A percentile compares a stretch with the other conserved stretches of the same genome.
Evolutionary conservation across 2,113 vertebrate species (phyloP).

Genomic region (Strix aluco): DNA sequence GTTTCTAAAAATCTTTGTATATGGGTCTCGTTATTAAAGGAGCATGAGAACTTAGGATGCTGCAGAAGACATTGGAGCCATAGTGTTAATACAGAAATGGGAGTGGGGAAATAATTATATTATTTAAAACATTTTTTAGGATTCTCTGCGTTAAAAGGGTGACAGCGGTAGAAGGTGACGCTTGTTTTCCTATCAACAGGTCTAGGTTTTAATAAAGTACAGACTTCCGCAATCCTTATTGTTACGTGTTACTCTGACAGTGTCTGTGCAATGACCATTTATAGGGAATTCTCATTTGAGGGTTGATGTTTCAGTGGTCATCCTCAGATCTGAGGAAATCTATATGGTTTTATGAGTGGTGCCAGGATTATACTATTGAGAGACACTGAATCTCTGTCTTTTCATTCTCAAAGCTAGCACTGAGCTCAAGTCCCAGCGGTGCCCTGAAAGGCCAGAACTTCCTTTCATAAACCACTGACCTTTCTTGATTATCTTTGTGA

Average conservation of each 20-base stretch:
- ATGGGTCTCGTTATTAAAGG: background rate
- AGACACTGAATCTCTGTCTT: background rate
- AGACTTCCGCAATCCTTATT: background rate
- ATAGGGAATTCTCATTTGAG: background rate
- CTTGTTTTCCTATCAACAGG: background rate
- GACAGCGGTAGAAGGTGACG: background rate
- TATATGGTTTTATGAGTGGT: background rate
- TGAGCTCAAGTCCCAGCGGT: background rate
- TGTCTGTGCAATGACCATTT: background rate
- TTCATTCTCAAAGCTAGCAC: background rate
- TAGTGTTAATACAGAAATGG: background rate
- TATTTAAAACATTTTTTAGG: background rate
- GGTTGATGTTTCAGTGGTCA: background rate
- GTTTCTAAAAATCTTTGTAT: background rate
- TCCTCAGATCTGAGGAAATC: background rate
- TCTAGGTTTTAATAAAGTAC: background rate
- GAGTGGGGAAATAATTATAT: background rate
- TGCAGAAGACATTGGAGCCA: background rate
- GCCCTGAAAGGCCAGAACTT: slow-evolving; percentile 18
- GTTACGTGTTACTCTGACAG: background rate
- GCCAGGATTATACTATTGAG: background rate
- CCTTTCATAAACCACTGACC: slow-evolving; percentile 45
- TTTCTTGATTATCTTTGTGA: slow-evolving; percentile 63
- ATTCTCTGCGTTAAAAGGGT: background rate
- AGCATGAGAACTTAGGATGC: background rate